phyloP scores from a whole-genome alignment of 2,113 vertebrate genomes.

The Paratilapia polleni region DNA sequence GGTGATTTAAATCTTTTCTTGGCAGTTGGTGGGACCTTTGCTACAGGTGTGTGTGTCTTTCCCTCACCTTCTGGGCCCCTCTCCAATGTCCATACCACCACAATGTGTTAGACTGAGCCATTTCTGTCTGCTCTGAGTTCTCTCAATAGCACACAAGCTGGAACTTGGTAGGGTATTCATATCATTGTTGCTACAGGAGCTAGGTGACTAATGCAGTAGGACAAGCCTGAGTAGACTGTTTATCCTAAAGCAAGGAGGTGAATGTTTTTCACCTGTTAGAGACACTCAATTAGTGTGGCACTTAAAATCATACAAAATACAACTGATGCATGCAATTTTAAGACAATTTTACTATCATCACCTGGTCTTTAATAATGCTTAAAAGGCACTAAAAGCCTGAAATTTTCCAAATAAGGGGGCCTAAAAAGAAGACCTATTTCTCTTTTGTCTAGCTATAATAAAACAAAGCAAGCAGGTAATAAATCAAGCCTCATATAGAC shows the following conservation, averaged over 20 bases:
- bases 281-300: background rate
- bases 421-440: background rate
- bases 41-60: slow-evolving; percentile 1
- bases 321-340: background rate
- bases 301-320: background rate
- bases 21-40: background rate
- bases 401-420: background rate
- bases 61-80: slow-evolving; percentile 31
- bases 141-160: slow-evolving; percentile 36
- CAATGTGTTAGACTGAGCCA: background rate
- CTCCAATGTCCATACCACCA: slow-evolving; percentile 12
- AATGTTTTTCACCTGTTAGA: background rate
- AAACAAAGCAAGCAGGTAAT: background rate
- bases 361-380: background rate
- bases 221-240: background rate
- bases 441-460: background rate
- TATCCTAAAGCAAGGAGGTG: background rate
- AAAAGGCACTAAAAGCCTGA: background rate
- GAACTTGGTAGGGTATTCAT: slow-evolving; percentile 35
- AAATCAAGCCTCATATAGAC: background rate
- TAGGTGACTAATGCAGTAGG: slow-evolving; percentile 18
- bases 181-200: slow-evolving; percentile 48
- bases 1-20: background rate
- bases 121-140: slow-evolving; percentile 21
- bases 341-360: background rate